Evolutionary conservation across 1,140 invertebrate species (phyloP), one percentile per base, ranked within the genome.

Genomic region (Zophobas atratus): DNA sequence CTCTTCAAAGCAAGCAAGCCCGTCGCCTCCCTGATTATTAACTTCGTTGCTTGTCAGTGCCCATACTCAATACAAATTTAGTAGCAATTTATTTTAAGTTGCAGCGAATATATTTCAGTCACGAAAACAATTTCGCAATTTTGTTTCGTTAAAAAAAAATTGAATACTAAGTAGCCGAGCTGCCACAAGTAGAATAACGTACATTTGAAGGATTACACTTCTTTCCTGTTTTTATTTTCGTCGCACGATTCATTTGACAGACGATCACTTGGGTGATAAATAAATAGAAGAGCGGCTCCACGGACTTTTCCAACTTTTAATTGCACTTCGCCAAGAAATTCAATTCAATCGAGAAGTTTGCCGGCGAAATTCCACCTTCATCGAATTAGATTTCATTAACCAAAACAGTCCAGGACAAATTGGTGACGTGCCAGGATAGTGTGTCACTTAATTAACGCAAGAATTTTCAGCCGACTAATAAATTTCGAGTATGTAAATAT

Each of bases 291-390:
- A 39, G 60, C 33, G 60, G 60, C 39, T 67, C 39, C n/a, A 67
- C 36, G 39, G 39, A 6, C 60, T 67, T 39, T 6, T 3, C 60
- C 8, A 67, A 67, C 60, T 67, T 67, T 67, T 67, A 67, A 67
- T 67, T 67, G 60, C 60, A 67, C 60, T 67, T 67, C 43, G 60
- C 60, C n/a, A 67, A 67, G 60, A 67, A 67, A 67, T 67, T 67
- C 60, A 67, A 67, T 67, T 67, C 60, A 41, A 67, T 67, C 60
- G 38, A 43, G 43, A 67, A 32, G 38, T 67, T 43, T 6, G 6
- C 38, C 38, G 6, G 39, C 41, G n/a, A 32, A 67, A 67, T 67
- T 67, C 60, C 39, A 67, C 60, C 60, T 67, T 67, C 6, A 51
- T 51, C 49, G 49, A 51, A 51, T 51, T 51, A 51, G 43, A 67